A percentile compares a stretch with the other conserved stretches of the same genome.
These are phyloP conservation scores for Acleris sparsana DNA, from an alignment of 2,888 invertebrate species.

Conservation along the genomic window DNA sequence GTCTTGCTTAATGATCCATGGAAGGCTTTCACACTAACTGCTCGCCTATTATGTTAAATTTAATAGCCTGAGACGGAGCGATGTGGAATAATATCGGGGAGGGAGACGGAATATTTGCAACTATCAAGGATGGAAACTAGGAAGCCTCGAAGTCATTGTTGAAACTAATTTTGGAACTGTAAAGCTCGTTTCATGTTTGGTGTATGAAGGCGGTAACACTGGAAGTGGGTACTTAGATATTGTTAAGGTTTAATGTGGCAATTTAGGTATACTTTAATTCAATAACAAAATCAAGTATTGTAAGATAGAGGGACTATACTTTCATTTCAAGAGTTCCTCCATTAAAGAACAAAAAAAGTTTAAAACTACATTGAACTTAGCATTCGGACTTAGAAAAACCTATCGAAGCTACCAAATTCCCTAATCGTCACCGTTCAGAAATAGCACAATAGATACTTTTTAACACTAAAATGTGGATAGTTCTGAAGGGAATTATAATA, in stretches of 20 bases:
- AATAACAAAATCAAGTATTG: not conserved
- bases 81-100: not conserved
- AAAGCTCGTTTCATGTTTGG: slow-evolving; percentile 3
- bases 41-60: slow-evolving; percentile 34
- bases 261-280: not conserved
- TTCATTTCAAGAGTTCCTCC: too few species aligned
- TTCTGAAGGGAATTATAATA: too few species aligned
- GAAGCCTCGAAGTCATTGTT: slow-evolving; percentile 5
- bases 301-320: too few species aligned
- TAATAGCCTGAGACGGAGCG: slow-evolving; percentile 15
- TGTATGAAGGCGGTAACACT: not conserved
- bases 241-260: not conserved
- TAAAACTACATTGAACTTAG: too few species aligned
- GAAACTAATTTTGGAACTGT: slow-evolving; percentile 16
- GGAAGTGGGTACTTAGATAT: not conserved
- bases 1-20: slow-evolving; percentile 42
- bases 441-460: too few species aligned
- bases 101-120: slow-evolving; percentile 14
- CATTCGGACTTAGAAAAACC: too few species aligned
- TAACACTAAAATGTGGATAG: too few species aligned
- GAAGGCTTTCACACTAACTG: slow-evolving; percentile 35
- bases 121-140: slow-evolving; percentile 12
- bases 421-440: too few species aligned
- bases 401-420: too few species aligned
- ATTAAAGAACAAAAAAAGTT: too few species aligned